phyloP scores from a whole-genome alignment of 2,797 vertebrate genomes.

The Enteromius fasciolatus region DNA sequence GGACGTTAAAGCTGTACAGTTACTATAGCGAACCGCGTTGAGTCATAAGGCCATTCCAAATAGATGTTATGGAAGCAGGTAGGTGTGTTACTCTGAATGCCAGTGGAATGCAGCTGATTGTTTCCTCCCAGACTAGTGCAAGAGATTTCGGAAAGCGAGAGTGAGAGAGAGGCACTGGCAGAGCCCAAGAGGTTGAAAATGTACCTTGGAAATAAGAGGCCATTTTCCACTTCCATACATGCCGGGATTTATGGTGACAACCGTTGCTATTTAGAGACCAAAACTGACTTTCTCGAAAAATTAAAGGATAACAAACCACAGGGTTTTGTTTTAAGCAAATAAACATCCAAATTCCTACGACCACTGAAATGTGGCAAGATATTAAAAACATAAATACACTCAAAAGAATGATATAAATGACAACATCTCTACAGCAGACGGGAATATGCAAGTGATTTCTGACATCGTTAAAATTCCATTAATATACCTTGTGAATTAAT shows the following conservation, averaged over 20 bases:
- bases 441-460: slow-evolving; percentile 53
- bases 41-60: background rate
- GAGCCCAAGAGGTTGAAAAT: slow-evolving; percentile 57
- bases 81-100: slow-evolving; percentile 28
- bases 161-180: slow-evolving; percentile 36
- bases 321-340: slow-evolving; percentile 73
- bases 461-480: slow-evolving; percentile 63
- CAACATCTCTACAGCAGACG: slow-evolving; percentile 61
- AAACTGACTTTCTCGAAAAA: slow-evolving; percentile 69
- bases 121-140: slow-evolving; percentile 39
- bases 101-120: slow-evolving; percentile 42
- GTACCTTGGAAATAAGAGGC: slow-evolving; percentile 62
- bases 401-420: slow-evolving; percentile 73
- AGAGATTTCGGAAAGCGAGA: background rate
- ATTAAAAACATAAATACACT: slow-evolving; percentile 73
- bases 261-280: slow-evolving; percentile 72
- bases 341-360: slow-evolving; percentile 72
- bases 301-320: slow-evolving; percentile 76
- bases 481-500: slow-evolving; percentile 50
- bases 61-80: slow-evolving; percentile 5
- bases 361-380: slow-evolving; percentile 74
- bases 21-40: background rate
- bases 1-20: background rate
- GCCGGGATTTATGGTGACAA: slow-evolving; percentile 76
- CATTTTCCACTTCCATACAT: slow-evolving; percentile 72